Base-by-base conservation (phyloP, 1,140 invertebrate genomes). In the Macrosteles quadrilineatus region DNA sequence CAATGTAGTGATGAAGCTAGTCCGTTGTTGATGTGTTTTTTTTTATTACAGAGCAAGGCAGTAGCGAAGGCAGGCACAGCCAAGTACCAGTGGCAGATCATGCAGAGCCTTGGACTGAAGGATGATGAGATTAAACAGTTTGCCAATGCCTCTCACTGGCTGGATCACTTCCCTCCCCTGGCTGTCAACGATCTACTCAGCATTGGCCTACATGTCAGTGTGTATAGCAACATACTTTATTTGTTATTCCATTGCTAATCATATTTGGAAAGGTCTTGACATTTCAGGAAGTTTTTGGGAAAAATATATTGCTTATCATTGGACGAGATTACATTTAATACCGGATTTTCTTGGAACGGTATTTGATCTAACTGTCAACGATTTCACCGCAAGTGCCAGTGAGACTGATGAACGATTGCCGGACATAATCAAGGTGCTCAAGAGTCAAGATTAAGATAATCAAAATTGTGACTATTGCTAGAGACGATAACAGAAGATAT, bases 31-130 rank as follows among this genome's bases (percentile, higher is more conserved):
- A n/a, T n/a, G n/a, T n/a, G n/a, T n/a, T n/a, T n/a, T n/a, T n/a
- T n/a, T n/a, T n/a, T n/a, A n/a, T n/a, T n/a, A n/a, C n/a, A 92
- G 88, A 98, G 95, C 80, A 99, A 99, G 85, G 93, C 93, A n/a
- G 86, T 90, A 0, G 97, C 98, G 0, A 99, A 99, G 84, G 83
- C 91, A 14, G 95, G 92, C 0, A 76, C 82, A 9, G 87, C 90
- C 0, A 98, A 97, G 80, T 99, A 94, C 79, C 98, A 99, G 78
- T 99, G 98, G 98, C 91, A 99, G 81, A 99, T 99, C 62, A 99
- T 99, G 98, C 84, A 91, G 78, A 91, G 92, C 79, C 81, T 99
- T 59, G 97, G 97, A 0, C 81, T 99, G 1, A 77, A 84, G 36
- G 91, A 99, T 78, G 89, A 94, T 62, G 96, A 99, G 80, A 99